These are phyloP conservation scores for Eueremaeus valkanovi DNA, from an alignment of 2,888 invertebrate genomes.

Conservation along the genomic window DNA sequence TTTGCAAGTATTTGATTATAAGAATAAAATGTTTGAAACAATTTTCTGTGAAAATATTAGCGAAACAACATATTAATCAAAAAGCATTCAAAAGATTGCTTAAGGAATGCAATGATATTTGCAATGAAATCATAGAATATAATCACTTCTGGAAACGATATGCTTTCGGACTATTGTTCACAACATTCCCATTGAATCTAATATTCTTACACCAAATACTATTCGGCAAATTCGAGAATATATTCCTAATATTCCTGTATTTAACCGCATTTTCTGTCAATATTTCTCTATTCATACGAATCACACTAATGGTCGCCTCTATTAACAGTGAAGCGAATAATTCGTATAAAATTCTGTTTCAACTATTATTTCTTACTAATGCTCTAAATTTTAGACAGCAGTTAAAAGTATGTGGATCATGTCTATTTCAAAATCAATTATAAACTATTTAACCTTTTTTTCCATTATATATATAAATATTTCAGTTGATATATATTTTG, in stretches of 20 bases:
- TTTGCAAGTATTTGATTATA: not conserved
- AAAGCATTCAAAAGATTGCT: not conserved
- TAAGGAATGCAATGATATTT: not conserved
- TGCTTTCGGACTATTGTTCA: not conserved
- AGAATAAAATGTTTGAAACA: not conserved
- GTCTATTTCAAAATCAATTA: not conserved
- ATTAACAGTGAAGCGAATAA: not conserved
- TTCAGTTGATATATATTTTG: not conserved
- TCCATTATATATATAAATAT: no score
- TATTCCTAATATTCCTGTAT: no score
- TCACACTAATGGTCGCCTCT: not conserved
- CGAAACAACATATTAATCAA: no score
- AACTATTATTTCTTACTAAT: not conserved
- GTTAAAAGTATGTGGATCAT: not conserved
- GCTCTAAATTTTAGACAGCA: not conserved
- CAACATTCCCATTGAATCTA: not conserved
- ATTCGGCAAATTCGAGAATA: not conserved
- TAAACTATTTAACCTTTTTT: not conserved
- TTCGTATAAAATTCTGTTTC: not conserved
- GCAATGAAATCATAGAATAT: not conserved
- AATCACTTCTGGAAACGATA: not conserved
- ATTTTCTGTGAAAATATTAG: not conserved
- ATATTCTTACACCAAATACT: not conserved
- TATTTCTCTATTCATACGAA: no score
- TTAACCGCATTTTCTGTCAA: no score